Conservation (phyloP, 2,113 vertebrate species). For the Hymenochirus boettgeri region DNA sequence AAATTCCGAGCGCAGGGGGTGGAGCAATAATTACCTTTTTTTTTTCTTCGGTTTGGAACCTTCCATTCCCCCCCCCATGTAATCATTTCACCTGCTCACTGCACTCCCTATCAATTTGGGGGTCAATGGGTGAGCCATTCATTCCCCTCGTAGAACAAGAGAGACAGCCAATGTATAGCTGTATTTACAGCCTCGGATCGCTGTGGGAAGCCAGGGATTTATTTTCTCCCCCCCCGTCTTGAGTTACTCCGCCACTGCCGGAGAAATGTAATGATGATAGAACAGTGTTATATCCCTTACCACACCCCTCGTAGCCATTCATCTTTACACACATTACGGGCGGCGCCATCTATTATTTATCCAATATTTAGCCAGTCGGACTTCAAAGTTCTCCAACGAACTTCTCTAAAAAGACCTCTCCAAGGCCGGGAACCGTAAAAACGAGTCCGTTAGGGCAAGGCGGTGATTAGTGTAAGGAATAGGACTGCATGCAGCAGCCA, state of each 20-base stretch:
- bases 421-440: too few relatives aligned
- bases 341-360: too few relatives aligned
- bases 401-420: too few relatives aligned
- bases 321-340: too few relatives aligned
- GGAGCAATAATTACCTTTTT: conserved; percentile 24
- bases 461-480: too few relatives aligned
- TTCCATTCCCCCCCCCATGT: conserved; percentile 34
- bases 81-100: conserved; percentile 42
- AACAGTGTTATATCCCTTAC: too few relatives aligned
- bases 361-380: too few relatives aligned
- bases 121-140: conserved; percentile 30
- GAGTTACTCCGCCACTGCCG: background rate
- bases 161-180: conserved; percentile 8
- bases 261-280: background rate
- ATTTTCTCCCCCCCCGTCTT: background rate
- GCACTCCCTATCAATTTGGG: background rate
- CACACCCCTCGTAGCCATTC: too few relatives aligned
- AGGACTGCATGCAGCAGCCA: background rate
- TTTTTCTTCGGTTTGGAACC: conserved; percentile 17
- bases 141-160: conserved; percentile 1
- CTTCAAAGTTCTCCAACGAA: too few relatives aligned
- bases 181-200: conserved; percentile 24
- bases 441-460: too few relatives aligned
- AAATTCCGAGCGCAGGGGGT: conserved; percentile 30
- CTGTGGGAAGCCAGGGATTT: conserved; percentile 1